Percentiles rank a stretch among this genome's conserved stretches.
phyloP scores from a whole-genome alignment of 2,797 vertebrate species.

The Eulemur albifrons region DNA sequence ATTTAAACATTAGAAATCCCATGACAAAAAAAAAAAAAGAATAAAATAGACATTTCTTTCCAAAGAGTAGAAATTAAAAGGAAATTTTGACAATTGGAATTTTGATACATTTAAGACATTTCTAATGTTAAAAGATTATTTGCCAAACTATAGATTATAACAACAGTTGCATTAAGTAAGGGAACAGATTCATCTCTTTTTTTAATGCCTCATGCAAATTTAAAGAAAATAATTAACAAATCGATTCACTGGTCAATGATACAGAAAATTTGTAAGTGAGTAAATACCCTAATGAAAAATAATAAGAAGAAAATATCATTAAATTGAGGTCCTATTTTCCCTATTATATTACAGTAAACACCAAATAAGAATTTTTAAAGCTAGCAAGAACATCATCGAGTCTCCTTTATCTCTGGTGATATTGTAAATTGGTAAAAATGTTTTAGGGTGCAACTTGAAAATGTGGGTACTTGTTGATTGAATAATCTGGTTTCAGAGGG shows the following conservation, averaged over 20 bases:
- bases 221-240: slow-evolving; percentile 30
- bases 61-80: not conserved
- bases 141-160: not conserved
- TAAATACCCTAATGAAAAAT: not conserved
- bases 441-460: not conserved
- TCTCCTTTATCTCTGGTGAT: not conserved
- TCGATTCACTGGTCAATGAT: not conserved
- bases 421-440: not conserved
- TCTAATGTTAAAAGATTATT: not conserved
- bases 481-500: not conserved
- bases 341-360: not conserved
- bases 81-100: not conserved
- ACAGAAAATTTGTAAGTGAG: not conserved
- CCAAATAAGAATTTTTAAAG: not conserved
- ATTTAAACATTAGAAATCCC: slow-evolving; percentile 17
- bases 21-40: not conserved
- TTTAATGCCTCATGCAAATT: not conserved
- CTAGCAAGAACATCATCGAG: not conserved
- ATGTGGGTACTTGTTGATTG: not conserved
- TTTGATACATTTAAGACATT: not conserved
- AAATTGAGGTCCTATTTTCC: not conserved
- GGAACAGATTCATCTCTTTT: not conserved
- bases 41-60: not conserved
- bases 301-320: not conserved
- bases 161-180: not conserved